Evolutionary conservation across 2,113 vertebrate genomes (phyloP).

Genomic region (Amazona guildingii): DNA sequence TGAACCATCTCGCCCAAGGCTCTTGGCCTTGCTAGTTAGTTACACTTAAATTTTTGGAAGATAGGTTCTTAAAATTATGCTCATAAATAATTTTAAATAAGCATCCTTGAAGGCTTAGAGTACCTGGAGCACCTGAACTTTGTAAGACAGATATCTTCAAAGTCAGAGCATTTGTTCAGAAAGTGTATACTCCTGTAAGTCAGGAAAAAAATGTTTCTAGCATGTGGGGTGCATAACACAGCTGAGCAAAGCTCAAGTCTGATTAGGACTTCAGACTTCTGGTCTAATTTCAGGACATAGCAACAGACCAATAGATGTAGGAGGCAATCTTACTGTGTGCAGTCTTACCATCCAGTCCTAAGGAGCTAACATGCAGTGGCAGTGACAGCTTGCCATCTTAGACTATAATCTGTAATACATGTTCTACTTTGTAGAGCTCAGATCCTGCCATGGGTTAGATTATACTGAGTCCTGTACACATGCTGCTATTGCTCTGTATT

Average conservation of each 20-base stretch:
- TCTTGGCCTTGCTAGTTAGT: not conserved
- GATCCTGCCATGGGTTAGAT: not conserved
- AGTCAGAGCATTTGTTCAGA: not conserved
- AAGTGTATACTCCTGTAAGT: accelerated
- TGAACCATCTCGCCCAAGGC: not conserved
- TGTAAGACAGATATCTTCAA: not conserved
- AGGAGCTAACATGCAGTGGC: not conserved
- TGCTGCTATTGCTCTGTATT: not conserved
- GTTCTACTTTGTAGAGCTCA: not conserved
- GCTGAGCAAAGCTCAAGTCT: not conserved
- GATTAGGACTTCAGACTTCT: not conserved
- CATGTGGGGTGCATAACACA: not conserved
- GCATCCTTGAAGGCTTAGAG: not conserved
- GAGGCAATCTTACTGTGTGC: not conserved
- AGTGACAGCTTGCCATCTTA: not conserved
- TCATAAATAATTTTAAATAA: not conserved
- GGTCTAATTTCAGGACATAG: not conserved
- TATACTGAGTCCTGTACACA: not conserved
- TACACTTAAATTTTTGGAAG: not conserved
- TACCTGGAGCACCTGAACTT: not conserved
- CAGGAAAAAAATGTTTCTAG: not conserved
- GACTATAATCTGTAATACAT: not conserved
- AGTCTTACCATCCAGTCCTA: not conserved
- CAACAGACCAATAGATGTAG: not conserved
- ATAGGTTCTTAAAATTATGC: not conserved